Conservation (phyloP, 2,797 vertebrate genomes). For the Neopelma chrysocephalum region DNA sequence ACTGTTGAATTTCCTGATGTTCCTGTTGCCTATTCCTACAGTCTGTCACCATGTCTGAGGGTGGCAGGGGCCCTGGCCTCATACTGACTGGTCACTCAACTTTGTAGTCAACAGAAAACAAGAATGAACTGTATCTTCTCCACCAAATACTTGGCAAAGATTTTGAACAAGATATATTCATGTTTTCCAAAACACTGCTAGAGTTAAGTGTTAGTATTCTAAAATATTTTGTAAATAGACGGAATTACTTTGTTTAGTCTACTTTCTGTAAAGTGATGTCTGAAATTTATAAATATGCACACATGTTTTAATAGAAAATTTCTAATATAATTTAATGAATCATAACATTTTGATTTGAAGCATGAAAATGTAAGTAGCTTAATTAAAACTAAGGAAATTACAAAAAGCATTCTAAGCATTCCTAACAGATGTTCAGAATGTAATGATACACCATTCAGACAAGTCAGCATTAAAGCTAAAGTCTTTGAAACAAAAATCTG, state of each 20-base stretch:
- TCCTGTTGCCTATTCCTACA: not conserved
- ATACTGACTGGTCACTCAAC: not conserved
- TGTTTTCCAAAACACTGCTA: not conserved
- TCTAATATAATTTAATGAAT: not conserved
- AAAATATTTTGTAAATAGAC: slow-evolving; percentile 6
- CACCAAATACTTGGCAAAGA: not conserved
- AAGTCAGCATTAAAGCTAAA: not conserved
- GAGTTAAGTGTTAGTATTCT: not conserved
- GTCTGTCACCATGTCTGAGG: not conserved
- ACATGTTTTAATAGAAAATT: not conserved
- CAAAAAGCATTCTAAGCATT: not conserved
- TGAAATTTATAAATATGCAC: not conserved
- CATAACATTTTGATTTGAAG: slow-evolving; percentile 22
- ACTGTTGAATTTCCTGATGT: not conserved
- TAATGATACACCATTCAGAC: not conserved
- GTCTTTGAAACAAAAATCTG: not conserved
- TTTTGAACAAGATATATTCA: not conserved
- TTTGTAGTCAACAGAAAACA: not conserved
- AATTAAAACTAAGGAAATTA: not conserved
- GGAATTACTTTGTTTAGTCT: not conserved
- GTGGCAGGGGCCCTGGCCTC: not conserved
- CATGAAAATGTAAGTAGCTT: not conserved
- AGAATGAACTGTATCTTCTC: not conserved
- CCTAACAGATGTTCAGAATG: not conserved
- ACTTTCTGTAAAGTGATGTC: not conserved